Evolutionary conservation across 2,113 vertebrate genomes (phyloP).

Genomic region (Gila orcuttii): DNA sequence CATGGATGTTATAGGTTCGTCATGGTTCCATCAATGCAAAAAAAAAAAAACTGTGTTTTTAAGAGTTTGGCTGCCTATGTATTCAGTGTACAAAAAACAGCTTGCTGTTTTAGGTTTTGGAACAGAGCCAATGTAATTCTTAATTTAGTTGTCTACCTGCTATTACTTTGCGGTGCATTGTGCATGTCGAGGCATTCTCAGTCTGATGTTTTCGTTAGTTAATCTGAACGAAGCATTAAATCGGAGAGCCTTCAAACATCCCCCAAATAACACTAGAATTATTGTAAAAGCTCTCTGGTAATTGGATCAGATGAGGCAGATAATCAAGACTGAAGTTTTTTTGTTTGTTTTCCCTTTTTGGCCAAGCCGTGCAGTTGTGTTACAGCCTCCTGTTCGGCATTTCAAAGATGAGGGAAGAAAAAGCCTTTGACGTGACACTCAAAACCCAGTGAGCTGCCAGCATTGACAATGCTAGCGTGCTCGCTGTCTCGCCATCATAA

Average conservation of each 20-base stretch:
- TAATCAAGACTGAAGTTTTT: conserved; percentile 49
- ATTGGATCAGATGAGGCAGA: conserved; percentile 51
- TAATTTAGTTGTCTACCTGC: background rate
- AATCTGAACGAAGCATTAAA: conserved; percentile 14
- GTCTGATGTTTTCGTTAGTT: conserved; percentile 15
- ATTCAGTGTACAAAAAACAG: background rate
- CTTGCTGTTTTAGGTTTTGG: background rate
- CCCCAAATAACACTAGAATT: conserved; percentile 26
- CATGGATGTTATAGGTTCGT: background rate
- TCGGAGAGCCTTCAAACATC: background rate
- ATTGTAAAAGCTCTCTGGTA: conserved; percentile 41
- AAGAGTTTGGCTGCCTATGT: background rate
- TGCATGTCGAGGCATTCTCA: background rate
- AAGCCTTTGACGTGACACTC: conserved; percentile 78
- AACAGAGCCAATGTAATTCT: background rate
- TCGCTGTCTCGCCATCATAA: conserved; percentile 59
- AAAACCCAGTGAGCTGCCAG: conserved; percentile 70
- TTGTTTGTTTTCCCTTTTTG: conserved; percentile 40
- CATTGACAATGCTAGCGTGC: conserved; percentile 75
- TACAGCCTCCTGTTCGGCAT: conserved; percentile 65
- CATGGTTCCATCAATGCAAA: background rate
- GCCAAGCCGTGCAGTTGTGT: conserved; percentile 54
- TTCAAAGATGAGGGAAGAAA: conserved; percentile 69
- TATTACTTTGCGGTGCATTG: background rate
- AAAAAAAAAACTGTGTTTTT: too few species aligned